These are phyloP conservation scores for Syritta pipiens DNA, from an alignment of 2,888 invertebrate genomes.

Conservation along the genomic window DNA sequence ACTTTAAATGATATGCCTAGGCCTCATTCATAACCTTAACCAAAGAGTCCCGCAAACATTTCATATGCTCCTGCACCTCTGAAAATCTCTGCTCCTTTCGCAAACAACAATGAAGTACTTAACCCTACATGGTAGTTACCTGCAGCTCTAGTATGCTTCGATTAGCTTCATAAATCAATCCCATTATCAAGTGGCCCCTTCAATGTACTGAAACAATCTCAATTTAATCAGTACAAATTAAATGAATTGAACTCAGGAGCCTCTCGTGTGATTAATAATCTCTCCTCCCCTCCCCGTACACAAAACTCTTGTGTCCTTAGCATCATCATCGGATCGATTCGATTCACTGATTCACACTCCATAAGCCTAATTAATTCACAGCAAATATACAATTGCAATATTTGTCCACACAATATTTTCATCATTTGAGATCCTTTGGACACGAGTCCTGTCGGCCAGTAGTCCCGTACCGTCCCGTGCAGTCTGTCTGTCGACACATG, in stretches of 20 bases:
- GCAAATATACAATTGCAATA: conserved; percentile 39
- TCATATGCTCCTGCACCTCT: too few relatives aligned
- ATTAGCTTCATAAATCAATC: conserved; percentile 8
- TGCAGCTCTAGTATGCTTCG: too few relatives aligned
- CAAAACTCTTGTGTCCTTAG: too few relatives aligned
- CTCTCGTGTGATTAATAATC: conserved; percentile 5
- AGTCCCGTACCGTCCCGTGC: conserved; percentile 10
- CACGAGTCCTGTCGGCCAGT: too few relatives aligned
- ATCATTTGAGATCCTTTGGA: too few relatives aligned
- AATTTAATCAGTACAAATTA: conserved; percentile 24
- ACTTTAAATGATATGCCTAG: too few relatives aligned
- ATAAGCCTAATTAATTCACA: conserved; percentile 56
- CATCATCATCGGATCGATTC: not conserved
- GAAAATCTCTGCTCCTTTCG: too few relatives aligned
- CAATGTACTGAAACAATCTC: not conserved
- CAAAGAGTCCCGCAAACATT: too few relatives aligned
- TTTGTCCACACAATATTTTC: conserved; percentile 40
- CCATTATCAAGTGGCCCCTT: not conserved
- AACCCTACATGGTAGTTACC: too few relatives aligned
- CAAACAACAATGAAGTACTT: too few relatives aligned
- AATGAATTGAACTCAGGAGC: not conserved
- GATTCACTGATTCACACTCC: conserved; percentile 20
- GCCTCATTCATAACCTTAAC: too few relatives aligned
- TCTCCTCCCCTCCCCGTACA: too few relatives aligned
- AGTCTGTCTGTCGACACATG: not conserved